phyloP scores from a whole-genome alignment of 2,888 invertebrate genomes.

The Atrina japonica region DNA sequence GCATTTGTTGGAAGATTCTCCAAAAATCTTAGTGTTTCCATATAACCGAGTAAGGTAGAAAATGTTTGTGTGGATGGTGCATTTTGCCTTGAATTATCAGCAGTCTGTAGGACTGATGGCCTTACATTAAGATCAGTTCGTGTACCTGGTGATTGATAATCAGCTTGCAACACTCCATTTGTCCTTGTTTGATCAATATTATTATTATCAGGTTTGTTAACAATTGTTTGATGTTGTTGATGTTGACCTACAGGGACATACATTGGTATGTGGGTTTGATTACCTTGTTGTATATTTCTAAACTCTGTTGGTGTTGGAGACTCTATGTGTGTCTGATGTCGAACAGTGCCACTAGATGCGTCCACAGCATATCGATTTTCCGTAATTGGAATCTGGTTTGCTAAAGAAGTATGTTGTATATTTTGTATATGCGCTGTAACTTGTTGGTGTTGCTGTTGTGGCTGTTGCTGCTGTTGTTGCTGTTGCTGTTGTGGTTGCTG shows the following conservation, averaged over 20 bases:
- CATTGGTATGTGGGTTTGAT: slow-evolving; percentile 48
- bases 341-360: slow-evolving; percentile 18
- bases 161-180: slow-evolving; percentile 49
- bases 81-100: slow-evolving; percentile 48
- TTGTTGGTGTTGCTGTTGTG: slow-evolving; percentile 23
- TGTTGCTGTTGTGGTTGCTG: slow-evolving; percentile 48
- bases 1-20: slow-evolving; percentile 62
- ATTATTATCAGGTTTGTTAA: slow-evolving; percentile 26
- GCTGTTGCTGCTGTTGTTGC: slow-evolving; percentile 43
- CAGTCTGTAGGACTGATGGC: slow-evolving; percentile 50
- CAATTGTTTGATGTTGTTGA: slow-evolving; percentile 47
- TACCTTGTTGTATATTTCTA: slow-evolving; percentile 52
- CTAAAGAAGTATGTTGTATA: slow-evolving; percentile 42
- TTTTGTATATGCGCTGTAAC: slow-evolving; percentile 29
- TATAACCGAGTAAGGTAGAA: slow-evolving; percentile 58
- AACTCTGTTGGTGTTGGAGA: slow-evolving; percentile 52
- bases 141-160: slow-evolving; percentile 49
- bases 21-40: slow-evolving; percentile 59
- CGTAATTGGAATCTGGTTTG: slow-evolving; percentile 30
- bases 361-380: slow-evolving; percentile 40
- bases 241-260: slow-evolving; percentile 41
- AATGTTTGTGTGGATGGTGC: slow-evolving; percentile 52
- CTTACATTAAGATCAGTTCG: slow-evolving; percentile 41
- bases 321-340: slow-evolving; percentile 36
- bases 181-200: slow-evolving; percentile 42